Base-by-base conservation (phyloP, 1,140 invertebrate genomes). In the Aricia agestis region DNA sequence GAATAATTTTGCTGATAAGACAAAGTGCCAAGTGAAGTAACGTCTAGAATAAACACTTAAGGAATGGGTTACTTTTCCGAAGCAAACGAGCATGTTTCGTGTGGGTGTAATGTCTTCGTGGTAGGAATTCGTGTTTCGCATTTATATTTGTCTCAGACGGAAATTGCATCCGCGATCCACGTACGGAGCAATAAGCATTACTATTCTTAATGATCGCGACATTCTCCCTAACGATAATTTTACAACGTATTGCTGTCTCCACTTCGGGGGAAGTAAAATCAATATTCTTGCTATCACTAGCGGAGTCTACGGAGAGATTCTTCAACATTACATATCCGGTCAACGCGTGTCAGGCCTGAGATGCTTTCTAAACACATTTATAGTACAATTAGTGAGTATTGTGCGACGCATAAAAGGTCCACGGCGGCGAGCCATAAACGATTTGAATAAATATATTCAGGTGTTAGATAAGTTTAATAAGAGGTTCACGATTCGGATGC, bases 31-130 rank as follows among this genome's bases (percentile, higher is more conserved):
- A 52, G 45, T 13, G 45, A 52, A 52, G 45, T 52, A 52, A 52
- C 45, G 45, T 52, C 45, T 52, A 52, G 9, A 52, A 52, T 52
- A 52, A 52, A 61, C 17, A 63, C 25, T 69, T 17, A 63, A 65
- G 68, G 17, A 61, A 61, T 61, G 58, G 68, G 68, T 59, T 69
- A 69, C 61, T 69, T 69, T 63, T 69, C 58, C 61, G 32, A 69
- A 58, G 59, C 68, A 63, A 69, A 69, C 68, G 68, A 69, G 68
- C 59, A 42, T 69, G 58, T 69, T 69, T 59, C 68, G 61, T 69
- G 68, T 69, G 68, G 68, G 68, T 41, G 68, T 63, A 69, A 69
- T 69, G 68, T 69, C 68, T 69, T 63, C 68, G 68, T 41, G 36
- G 68, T 69, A 45, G 58, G 57, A 61, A 69, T 69, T 69, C 59